Conservation (phyloP, 1,140 invertebrate species). For the Gryllus bimaculatus region DNA sequence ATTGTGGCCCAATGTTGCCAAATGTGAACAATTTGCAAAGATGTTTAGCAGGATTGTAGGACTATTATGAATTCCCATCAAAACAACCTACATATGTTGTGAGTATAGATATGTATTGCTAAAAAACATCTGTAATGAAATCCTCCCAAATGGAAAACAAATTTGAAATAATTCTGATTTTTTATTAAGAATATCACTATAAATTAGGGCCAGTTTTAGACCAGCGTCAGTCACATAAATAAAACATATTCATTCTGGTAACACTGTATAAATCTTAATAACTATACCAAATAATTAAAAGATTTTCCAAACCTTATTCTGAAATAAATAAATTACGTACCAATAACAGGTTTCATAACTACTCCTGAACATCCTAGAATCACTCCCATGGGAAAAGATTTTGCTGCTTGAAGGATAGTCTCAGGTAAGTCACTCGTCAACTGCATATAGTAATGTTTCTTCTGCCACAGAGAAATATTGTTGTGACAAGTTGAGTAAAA, state of each 20-base stretch:
- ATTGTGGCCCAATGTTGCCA: too few species aligned
- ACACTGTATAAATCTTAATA: background rate
- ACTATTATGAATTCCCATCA: too few species aligned
- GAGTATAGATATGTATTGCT: background rate
- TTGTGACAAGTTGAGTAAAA: background rate
- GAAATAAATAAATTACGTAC: constrained; percentile 34
- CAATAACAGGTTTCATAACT: constrained; percentile 54
- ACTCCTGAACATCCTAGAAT: constrained; percentile 57
- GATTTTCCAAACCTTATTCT: background rate
- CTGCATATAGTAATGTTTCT: constrained; percentile 36
- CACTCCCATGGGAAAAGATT: constrained; percentile 53
- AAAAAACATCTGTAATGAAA: too few species aligned
- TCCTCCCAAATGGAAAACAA: too few species aligned
- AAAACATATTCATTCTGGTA: background rate
- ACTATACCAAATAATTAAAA: background rate
- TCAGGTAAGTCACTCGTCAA: constrained; percentile 48
- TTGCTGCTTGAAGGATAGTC: constrained; percentile 42
- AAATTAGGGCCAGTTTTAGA: too few species aligned
- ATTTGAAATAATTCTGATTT: too few species aligned
- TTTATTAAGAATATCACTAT: too few species aligned
- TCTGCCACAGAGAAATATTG: constrained; percentile 29
- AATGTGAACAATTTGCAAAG: too few species aligned
- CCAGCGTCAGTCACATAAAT: background rate
- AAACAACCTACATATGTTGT: background rate
- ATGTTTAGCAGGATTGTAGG: too few species aligned